Evolutionary conservation across 1,140 invertebrate genomes (phyloP).

Genomic region (Macrotrachela quadricornifera): DNA sequence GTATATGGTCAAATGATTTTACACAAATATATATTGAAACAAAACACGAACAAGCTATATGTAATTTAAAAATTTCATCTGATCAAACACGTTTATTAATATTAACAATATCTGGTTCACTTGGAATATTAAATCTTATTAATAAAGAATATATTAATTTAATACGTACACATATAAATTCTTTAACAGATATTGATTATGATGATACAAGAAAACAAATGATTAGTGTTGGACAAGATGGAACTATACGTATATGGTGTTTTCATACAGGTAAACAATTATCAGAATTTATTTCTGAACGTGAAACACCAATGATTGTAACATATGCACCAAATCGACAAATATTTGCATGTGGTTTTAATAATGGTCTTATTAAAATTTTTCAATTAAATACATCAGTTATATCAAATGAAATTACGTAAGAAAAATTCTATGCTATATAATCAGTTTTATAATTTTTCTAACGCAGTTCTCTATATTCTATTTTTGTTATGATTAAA

Average conservation of each 20-base stretch:
- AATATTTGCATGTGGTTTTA: constrained; percentile 29
- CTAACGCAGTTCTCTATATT: no score
- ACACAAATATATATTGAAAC: constrained; percentile 27
- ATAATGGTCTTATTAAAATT: constrained; percentile 20
- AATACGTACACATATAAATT: constrained; percentile 24
- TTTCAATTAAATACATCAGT: constrained; percentile 24
- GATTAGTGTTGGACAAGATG: constrained; percentile 25
- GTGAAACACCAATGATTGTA: constrained; percentile 22
- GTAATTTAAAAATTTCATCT: background rate
- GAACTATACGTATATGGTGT: constrained; percentile 26
- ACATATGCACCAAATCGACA: constrained; percentile 20
- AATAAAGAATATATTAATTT: constrained; percentile 23
- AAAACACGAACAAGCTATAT: constrained; percentile 10
- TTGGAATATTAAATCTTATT: constrained; percentile 25
- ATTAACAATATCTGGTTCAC: constrained; percentile 16
- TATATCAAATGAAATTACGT: constrained; percentile 25
- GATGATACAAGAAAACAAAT: constrained; percentile 22
- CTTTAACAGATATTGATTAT: constrained; percentile 17
- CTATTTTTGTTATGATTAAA: no score
- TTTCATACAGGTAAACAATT: constrained; percentile 26
- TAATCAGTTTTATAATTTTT: no score
- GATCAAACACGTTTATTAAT: background rate
- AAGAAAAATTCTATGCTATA: no score
- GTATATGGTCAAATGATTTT: constrained; percentile 30
- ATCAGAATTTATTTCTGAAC: constrained; percentile 25